A percentile compares a stretch with the other conserved stretches of the same genome.
Conservation (phyloP, 2,888 invertebrate genomes). For the Ormyrus rosae region DNA sequence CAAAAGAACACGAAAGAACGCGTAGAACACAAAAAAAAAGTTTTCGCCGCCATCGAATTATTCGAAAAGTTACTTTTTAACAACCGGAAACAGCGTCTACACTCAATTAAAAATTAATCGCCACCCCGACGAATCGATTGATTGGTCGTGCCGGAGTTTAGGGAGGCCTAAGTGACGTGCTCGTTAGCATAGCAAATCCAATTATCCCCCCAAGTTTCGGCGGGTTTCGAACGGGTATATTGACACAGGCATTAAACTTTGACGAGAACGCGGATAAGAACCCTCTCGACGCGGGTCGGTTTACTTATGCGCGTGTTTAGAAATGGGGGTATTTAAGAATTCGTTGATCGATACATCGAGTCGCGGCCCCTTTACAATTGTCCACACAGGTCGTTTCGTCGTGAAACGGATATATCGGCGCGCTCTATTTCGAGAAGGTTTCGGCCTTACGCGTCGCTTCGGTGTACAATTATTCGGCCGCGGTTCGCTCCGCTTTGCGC, state of each 20-base stretch:
- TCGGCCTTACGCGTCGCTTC: neutral
- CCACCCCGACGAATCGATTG: neutral
- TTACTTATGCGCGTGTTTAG: neutral
- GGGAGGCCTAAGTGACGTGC: constrained; percentile 36
- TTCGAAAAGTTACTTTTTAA: too few relatives aligned
- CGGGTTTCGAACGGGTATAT: constrained; percentile 15
- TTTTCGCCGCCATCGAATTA: too few relatives aligned
- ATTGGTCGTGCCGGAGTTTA: constrained; percentile 16
- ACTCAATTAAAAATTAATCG: neutral
- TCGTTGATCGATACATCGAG: constrained; percentile 13
- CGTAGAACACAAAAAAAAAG: too few relatives aligned
- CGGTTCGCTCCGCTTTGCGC: too few relatives aligned
- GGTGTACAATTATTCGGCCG: too few relatives aligned
- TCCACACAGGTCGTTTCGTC: constrained; percentile 19
- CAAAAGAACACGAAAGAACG: neutral
- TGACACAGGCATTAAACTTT: constrained; percentile 9
- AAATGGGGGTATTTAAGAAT: constrained; percentile 6
- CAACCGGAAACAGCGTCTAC: neutral
- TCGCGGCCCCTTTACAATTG: neutral
- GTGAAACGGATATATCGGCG: constrained; percentile 8
- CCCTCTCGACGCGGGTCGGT: neutral
- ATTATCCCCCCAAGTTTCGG: constrained; percentile 31
- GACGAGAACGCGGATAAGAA: neutral
- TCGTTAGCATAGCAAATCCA: constrained; percentile 47
- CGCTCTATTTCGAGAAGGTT: constrained; percentile 23